Evolutionary conservation across 2,888 invertebrate species (phyloP), one percentile per base, ranked within the genome.

Genomic region (Erannis defoliaria): DNA sequence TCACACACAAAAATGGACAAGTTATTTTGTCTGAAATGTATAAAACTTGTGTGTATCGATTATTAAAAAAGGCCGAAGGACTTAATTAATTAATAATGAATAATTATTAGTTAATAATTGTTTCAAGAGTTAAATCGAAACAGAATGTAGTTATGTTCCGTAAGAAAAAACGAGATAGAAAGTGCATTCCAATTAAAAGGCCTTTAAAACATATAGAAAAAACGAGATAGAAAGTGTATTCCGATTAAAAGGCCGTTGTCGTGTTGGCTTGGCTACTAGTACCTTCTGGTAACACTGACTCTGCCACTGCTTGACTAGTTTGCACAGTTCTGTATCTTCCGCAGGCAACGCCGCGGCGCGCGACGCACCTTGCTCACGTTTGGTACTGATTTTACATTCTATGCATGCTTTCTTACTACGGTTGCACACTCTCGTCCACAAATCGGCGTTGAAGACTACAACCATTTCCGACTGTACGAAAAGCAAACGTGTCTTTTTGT

Each of bases 241-340:
- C n/a, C 18, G 9, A 38, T 9, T 23, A 42, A 23, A n/a, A 45
- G 26, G 31, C n/a, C 19, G 2, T 19, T 18, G 31, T 31, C 45
- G 43, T 29, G n/a, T n/a, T n/a, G n/a, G n/a, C n/a, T n/a, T 37
- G 42, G 10, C 31, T 16, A 40, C 12, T 46, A 46, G 29, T 37
- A 23, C 8, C 31, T 10, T n/a, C n/a, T n/a, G n/a, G n/a, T 26
- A 26, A 29, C 9, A 31, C 29, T 10, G 37, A 54, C 9, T 33
- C 49, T 21, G 6, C 5, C 51, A 57, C 62, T 60, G 86, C 85
- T 86, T 86, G 74, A 79, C 71, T 88, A 87, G 86, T 81, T 77
- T 71, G 88, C 86, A 86, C 86, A 76, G 57, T 71, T 75, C 57
- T 74, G 57, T 83, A 70, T 82, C 70, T 83, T 88, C 68, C 85